Base-by-base conservation (phyloP, 2,113 vertebrate genomes). In the Sander vitreus region DNA sequence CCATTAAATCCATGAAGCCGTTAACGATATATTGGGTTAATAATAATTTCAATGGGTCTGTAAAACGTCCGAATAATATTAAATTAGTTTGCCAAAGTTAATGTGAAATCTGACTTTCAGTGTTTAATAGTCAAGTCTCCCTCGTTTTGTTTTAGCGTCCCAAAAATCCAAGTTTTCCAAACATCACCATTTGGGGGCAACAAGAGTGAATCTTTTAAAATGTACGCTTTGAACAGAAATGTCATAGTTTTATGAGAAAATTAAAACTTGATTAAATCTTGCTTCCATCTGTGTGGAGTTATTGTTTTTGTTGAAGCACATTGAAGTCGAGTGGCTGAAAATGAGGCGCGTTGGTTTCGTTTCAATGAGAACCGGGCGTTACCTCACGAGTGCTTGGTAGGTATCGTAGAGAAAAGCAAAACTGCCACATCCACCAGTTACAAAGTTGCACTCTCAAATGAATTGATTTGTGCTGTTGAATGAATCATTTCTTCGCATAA, bases 241-340 rank as follows among this genome's bases (percentile, higher is more conserved):
- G 72, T 79, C 21, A 69, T 30, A 55, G 75, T 90, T 86, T 90
- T 77, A 84, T 82, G 81, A 77, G 63, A 63, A 68, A 81, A 90
- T 70, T 63, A 79, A 85, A 80, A 47, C 12, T 19, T 59, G 45
- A 43, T 43, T 43, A 43, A 43, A 43, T 78, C 58, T 62, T 53
- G 64, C 39, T 55, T 78, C 43, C 57, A 30, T 59, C n/a, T 71
- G 73, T 64, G 43, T 74, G 27, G 5, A 15, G 0, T 21, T 6
- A 3, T 47, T 68, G 11, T 15, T 21, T 21, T 25, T 45, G 1
- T 50, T 54, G 53, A 43, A 39, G 8, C 23, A 10, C 4, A 53
- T 30, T 36, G 19, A 53, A 54, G 15, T 21, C 2, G 11, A 43
- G 6, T 25, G 43, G 7, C 18, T 43, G 36, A 43, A 43, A 48